Percentiles rank a stretch among this genome's conserved stretches.
These are phyloP conservation scores for Periplaneta americana DNA, from an alignment of 1,140 invertebrate species.

Conservation along the genomic window DNA sequence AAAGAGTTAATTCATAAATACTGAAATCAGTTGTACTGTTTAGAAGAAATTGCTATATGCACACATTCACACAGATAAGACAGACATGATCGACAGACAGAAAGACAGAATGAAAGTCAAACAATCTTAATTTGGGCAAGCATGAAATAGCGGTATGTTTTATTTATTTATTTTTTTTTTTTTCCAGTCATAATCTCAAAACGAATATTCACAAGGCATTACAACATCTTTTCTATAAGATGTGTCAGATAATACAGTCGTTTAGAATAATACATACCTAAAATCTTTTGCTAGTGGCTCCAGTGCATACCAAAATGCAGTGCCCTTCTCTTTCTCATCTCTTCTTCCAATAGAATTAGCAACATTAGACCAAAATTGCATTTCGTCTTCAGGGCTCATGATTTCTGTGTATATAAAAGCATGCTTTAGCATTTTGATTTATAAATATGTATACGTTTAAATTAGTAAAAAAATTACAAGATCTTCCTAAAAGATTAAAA, in stretches of 20 bases:
- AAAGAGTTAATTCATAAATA: too few species aligned
- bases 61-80: too few species aligned
- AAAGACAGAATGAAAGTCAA: too few species aligned
- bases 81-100: too few species aligned
- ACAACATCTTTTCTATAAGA: background rate
- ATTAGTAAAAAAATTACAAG: background rate
- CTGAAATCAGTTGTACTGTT: too few species aligned
- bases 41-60: too few species aligned
- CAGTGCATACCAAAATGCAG: conserved; percentile 29
- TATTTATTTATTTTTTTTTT: background rate
- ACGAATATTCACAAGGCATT: background rate
- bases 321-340: conserved; percentile 30
- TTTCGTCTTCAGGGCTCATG: conserved; percentile 43
- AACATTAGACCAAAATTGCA: conserved; percentile 45
- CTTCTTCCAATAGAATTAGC: conserved; percentile 26
- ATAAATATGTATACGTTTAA: background rate
- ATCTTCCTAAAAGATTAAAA: background rate
- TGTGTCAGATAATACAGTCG: too few species aligned
- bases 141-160: too few species aligned
- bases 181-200: background rate
- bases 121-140: too few species aligned
- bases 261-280: conserved; percentile 19
- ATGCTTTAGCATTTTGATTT: conserved; percentile 11
- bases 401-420: too few species aligned
- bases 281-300: conserved; percentile 30